These are phyloP conservation scores for Mormyrus iriodes DNA, from an alignment of 2,113 vertebrate genomes.

Conservation along the genomic window DNA sequence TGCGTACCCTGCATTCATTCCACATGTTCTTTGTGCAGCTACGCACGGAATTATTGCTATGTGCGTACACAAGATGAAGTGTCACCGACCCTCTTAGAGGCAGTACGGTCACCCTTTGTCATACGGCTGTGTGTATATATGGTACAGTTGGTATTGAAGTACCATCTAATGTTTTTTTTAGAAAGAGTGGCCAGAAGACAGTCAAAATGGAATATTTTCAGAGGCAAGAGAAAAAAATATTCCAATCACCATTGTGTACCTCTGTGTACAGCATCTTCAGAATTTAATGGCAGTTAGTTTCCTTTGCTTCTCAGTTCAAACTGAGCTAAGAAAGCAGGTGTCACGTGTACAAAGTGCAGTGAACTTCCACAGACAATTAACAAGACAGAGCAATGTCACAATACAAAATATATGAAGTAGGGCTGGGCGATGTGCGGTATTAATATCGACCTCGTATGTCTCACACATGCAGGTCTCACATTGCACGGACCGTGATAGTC, in stretches of 20 bases:
- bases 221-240: neutral
- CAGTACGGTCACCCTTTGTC: neutral
- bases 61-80: neutral
- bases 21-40: neutral
- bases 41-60: neutral
- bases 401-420: neutral
- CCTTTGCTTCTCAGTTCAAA: neutral
- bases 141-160: neutral
- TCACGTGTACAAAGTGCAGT: neutral
- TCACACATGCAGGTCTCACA: neutral
- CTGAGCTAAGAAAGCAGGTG: neutral
- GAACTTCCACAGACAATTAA: neutral
- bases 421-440: neutral
- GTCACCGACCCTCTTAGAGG: neutral
- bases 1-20: neutral
- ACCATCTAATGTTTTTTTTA: neutral
- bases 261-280: neutral
- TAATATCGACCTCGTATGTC: neutral
- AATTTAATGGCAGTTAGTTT: neutral
- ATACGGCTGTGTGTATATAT: neutral
- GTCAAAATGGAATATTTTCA: neutral
- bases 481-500: neutral
- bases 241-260: neutral
- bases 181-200: neutral
- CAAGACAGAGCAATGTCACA: neutral